phyloP scores from a whole-genome alignment of 64 coral and sea anemone genomes.

The Stichodactyla helianthus region DNA sequence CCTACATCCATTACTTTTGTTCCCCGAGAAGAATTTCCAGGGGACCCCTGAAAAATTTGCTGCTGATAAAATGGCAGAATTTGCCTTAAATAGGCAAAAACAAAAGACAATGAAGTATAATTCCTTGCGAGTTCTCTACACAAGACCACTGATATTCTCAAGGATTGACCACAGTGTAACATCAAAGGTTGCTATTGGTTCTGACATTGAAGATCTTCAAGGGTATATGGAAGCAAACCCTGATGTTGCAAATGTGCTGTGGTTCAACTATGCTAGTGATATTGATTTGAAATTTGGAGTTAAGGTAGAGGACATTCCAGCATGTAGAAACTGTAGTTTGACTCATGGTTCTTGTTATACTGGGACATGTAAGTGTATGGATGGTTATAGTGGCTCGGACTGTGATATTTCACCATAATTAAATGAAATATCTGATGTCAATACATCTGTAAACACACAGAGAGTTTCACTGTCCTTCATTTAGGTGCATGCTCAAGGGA shows the following conservation, averaged over 20 bases:
- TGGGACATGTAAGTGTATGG: slow-evolving; percentile 66
- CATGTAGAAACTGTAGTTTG: slow-evolving; percentile 76
- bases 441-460: background rate
- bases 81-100: slow-evolving; percentile 80
- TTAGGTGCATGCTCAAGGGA: too few species aligned
- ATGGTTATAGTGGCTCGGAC: slow-evolving; percentile 46
- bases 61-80: slow-evolving; percentile 47
- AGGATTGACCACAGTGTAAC: slow-evolving; percentile 65
- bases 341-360: slow-evolving; percentile 85
- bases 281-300: slow-evolving; percentile 82
- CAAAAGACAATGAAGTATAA: slow-evolving; percentile 51
- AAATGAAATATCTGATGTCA: background rate
- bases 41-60: slow-evolving; percentile 70
- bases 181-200: slow-evolving; percentile 46
- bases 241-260: slow-evolving; percentile 63
- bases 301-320: slow-evolving; percentile 63
- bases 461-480: too few species aligned
- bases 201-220: slow-evolving; percentile 78
- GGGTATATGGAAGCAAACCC: slow-evolving; percentile 73
- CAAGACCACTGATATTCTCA: slow-evolving; percentile 74
- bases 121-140: slow-evolving; percentile 72
- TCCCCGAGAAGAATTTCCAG: slow-evolving; percentile 65
- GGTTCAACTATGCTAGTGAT: slow-evolving; percentile 86
- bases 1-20: slow-evolving; percentile 76
- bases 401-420: slow-evolving; percentile 44